Evolutionary conservation across 1,140 invertebrate genomes (phyloP), one percentile per base, ranked within the genome.

Genomic region (Euura lappo): DNA sequence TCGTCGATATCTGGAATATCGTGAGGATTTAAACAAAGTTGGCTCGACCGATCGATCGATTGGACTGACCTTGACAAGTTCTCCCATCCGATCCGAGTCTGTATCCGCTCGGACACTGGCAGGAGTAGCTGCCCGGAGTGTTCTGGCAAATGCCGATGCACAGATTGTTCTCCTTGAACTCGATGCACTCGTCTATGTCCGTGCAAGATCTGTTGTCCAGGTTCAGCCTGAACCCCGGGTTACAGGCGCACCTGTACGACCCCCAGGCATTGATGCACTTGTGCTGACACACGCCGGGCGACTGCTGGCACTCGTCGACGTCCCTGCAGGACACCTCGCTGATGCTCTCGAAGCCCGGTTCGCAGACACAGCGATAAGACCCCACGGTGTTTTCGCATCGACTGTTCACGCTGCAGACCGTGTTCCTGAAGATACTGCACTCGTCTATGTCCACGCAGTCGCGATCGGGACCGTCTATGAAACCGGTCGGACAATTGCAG

Each of bases 121-220:
- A 99, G 65, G 88, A 88, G 83, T 95, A 99, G 64, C 94, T 95
- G 4, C 98, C 98, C 0, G 93, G 92, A 2, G 92, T 92, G 82
- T 99, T 99, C 6, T 94, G 89, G 83, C 97, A 98, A n/a, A 91
- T 89, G 0, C 97, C 96, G 72, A 94, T 90, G 81, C 96, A 98
- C 2, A 96, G 82, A 69, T 91, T 91, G 69, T 92, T 89, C 4
- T 91, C 90, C 76, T 92, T 92, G 45, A 91, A 92, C 76, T 93
- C 90, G 70, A 90, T 89, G 81, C 97, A 99, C 84, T 99, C 97
- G 84, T 99, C 93, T 45, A 98, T 90, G 82, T 98, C 97, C 75
- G 89, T 87, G 84, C 95, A 96, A 0, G 94, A 93, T 87, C 91
- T 90, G 79, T 95, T 95, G 78, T 97, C 95, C 0, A 81, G 1